These are phyloP conservation scores for Tringa solitaria DNA, from an alignment of 2,113 vertebrate species.

Conservation along the genomic window DNA sequence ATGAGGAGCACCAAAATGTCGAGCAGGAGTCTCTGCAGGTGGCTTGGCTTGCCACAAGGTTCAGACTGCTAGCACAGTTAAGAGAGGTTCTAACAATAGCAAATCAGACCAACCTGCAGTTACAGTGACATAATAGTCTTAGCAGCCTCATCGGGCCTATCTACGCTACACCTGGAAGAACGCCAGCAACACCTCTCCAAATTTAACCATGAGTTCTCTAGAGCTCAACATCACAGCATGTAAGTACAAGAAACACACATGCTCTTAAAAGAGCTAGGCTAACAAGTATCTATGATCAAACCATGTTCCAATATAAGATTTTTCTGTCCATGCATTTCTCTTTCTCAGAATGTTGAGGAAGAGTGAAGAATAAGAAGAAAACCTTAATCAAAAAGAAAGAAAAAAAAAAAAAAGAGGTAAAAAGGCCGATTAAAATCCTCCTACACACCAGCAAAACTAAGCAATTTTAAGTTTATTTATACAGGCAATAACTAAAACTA, in stretches of 20 bases:
- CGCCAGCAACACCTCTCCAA: background rate
- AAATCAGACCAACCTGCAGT: background rate
- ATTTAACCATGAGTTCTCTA: background rate
- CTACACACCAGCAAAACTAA: background rate
- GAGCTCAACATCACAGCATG: background rate
- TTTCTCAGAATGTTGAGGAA: background rate
- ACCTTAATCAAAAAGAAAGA: background rate
- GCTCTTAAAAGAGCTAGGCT: background rate
- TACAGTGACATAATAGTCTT: background rate
- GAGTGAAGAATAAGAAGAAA: background rate
- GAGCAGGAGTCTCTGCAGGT: background rate
- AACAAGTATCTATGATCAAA: background rate
- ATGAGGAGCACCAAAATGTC: background rate
- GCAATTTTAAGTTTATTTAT: background rate
- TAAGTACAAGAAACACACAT: background rate
- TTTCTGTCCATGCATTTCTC: background rate
- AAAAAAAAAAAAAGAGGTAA: background rate
- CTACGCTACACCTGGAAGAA: background rate
- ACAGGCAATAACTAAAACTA: background rate
- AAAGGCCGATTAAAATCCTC: background rate
- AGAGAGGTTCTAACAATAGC: background rate
- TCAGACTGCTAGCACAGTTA: background rate
- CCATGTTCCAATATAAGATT: background rate
- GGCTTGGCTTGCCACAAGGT: background rate
- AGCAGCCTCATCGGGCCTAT: background rate